These are phyloP conservation scores for Boulengeromyrus knoepffleri DNA, from an alignment of 2,113 vertebrate species.

Conservation along the genomic window DNA sequence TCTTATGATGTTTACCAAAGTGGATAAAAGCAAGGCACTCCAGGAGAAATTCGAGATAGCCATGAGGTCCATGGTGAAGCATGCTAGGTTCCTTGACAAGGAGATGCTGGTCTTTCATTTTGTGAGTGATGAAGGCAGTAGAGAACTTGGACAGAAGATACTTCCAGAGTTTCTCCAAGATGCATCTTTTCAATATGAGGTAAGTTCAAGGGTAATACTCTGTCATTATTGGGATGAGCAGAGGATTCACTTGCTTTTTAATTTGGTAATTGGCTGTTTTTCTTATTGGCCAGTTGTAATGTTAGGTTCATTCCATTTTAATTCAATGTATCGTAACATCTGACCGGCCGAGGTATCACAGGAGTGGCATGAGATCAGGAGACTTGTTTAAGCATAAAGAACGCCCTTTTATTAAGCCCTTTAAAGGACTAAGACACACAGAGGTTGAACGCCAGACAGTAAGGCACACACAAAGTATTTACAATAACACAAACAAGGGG, in stretches of 20 bases:
- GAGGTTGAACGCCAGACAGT: neutral
- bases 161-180: constrained; percentile 69
- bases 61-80: constrained; percentile 63
- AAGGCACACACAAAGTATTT: neutral
- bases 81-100: constrained; percentile 54
- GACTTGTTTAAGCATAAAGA: no score
- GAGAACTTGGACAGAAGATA: constrained; percentile 65
- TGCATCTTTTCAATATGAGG: constrained; percentile 77
- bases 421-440: neutral
- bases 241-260: neutral
- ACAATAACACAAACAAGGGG: neutral
- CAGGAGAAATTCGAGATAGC: constrained; percentile 67
- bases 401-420: no score
- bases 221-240: neutral
- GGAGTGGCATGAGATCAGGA: no score
- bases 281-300: neutral
- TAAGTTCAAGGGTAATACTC: constrained; percentile 38
- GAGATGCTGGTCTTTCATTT: constrained; percentile 63
- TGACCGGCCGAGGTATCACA: no score
- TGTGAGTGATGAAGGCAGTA: constrained; percentile 71
- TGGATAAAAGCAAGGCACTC: constrained; percentile 69
- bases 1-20: constrained; percentile 91
- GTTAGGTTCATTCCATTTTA: neutral
- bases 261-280: neutral
- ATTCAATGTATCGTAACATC: neutral